Evolutionary conservation across 2,888 invertebrate genomes (phyloP), one percentile per base, ranked within the genome.

Genomic region (Idaea straminata): DNA sequence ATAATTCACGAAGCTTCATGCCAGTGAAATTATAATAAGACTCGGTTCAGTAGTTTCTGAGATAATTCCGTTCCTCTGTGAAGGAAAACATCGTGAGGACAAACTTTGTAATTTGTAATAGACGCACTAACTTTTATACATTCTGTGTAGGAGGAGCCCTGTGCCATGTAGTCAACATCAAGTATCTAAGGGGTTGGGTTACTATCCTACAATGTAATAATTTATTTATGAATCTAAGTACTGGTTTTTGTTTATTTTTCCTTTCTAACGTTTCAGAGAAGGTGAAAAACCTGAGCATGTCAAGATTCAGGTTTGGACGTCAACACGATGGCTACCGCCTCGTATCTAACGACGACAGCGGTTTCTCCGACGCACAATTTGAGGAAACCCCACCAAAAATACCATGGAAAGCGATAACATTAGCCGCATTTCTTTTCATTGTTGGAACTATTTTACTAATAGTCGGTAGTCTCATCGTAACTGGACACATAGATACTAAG

Each of bases 381-480:
- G 92, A 94, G 69, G 85, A 86, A 62, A 95, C 95, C 66, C 94
- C 95, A 1, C 94, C 95, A 57, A 95, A 95, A 84, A 94, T 98
- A 77, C 98, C 98, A 61, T 97, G 97, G 95, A 97, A 96, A 88
- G 97, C 97, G 0, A 96, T 98, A 62, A 84, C 94, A 6, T 90
- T 98, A 74, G 98, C 98, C 0, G 89, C 95, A 15, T 94, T 96
- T 67, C 91, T 98, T 59, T 96, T 97, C 79, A 83, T 97, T 62
- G 95, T 95, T n/a, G 98, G 98, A 10, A 95, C 95, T 7, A 81
- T 95, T 25, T 91, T 97, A 73, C 94, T 98, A n/a, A 92, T 96
- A 64, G 93, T 96, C 66, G 97, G 97, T 58, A 95, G 95, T 72
- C 89, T 98, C 69, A 95, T 98, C 68, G 95, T 97, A 35, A 95